Conservation (phyloP, 1,140 invertebrate species). For the Drosophila watanabei region DNA sequence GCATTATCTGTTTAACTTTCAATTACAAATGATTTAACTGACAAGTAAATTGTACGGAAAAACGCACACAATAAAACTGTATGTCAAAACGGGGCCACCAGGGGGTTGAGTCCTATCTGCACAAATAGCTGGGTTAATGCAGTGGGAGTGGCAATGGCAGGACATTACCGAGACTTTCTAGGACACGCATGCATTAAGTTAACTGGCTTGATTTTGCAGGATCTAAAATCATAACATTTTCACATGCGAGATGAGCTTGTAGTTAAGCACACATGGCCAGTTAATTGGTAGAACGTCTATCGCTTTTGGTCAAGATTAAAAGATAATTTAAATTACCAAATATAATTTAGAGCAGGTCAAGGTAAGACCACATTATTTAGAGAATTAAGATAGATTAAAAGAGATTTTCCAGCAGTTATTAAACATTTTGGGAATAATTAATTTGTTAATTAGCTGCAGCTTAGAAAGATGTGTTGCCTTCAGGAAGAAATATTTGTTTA, state of each 20-base stretch:
- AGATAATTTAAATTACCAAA: slow-evolving; percentile 10
- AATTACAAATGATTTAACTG: slow-evolving; percentile 46
- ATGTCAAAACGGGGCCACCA: slow-evolving; percentile 23
- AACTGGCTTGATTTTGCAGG: neutral
- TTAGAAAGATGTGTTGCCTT: no score
- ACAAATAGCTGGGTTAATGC: neutral
- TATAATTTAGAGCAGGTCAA: neutral
- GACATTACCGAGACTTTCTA: slow-evolving; percentile 15
- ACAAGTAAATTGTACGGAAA: slow-evolving; percentile 49
- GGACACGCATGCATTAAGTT: slow-evolving; percentile 18
- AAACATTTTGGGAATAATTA: no score
- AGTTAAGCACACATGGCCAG: neutral
- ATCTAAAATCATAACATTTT: slow-evolving; percentile 14
- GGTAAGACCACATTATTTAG: neutral
- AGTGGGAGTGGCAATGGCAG: neutral
- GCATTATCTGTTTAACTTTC: slow-evolving; percentile 44
- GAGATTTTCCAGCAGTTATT: no score
- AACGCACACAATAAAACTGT: slow-evolving; percentile 42
- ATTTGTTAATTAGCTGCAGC: no score
- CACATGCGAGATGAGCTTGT: neutral
- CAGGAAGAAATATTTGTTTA: no score
- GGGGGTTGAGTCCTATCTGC: slow-evolving; percentile 10
- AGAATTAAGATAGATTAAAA: no score
- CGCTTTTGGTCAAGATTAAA: slow-evolving; percentile 2
- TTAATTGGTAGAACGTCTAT: slow-evolving; percentile 9